A percentile compares a stretch with the other conserved stretches of the same genome.
These are phyloP conservation scores for Acrobasis repandana DNA, from an alignment of 2,888 invertebrate species.

Conservation along the genomic window DNA sequence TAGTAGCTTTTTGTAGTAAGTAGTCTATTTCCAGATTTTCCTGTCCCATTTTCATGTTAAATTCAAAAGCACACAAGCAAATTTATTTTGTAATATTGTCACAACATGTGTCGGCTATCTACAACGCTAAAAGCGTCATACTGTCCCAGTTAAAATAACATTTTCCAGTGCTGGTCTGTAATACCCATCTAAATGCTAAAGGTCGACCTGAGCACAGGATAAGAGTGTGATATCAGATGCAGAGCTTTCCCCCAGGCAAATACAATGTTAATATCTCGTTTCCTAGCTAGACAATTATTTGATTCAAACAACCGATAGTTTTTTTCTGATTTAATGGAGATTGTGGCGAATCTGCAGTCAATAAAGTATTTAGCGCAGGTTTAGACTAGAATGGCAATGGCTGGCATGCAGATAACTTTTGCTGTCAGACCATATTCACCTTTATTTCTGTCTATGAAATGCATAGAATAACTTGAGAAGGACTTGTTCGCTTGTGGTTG, in stretches of 20 bases:
- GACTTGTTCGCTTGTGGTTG: no score
- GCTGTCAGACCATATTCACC: no score
- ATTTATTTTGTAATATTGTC: not conserved
- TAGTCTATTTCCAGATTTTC: not conserved
- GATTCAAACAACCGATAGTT: not conserved
- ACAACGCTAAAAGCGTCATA: slow-evolving; percentile 17
- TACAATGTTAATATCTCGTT: not conserved
- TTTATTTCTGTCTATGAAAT: no score
- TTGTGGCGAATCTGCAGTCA: no score
- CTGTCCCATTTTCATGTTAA: not conserved
- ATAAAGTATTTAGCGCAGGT: no score
- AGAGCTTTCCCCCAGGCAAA: slow-evolving; percentile 14
- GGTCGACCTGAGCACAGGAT: slow-evolving; percentile 44
- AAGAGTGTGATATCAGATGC: slow-evolving; percentile 45
- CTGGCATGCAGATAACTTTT: no score
- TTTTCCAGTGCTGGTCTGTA: slow-evolving; percentile 54
- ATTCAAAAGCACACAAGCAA: slow-evolving; percentile 1
- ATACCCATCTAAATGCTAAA: slow-evolving; percentile 58
- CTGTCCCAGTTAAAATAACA: slow-evolving; percentile 54
- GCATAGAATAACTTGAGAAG: no score
- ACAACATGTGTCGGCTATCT: not conserved
- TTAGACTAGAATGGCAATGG: no score
- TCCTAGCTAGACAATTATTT: not conserved
- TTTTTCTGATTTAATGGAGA: no score
- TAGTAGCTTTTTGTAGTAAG: not conserved